phyloP scores from a whole-genome alignment of 2,797 vertebrate species.

The Phalanger gymnotis region DNA sequence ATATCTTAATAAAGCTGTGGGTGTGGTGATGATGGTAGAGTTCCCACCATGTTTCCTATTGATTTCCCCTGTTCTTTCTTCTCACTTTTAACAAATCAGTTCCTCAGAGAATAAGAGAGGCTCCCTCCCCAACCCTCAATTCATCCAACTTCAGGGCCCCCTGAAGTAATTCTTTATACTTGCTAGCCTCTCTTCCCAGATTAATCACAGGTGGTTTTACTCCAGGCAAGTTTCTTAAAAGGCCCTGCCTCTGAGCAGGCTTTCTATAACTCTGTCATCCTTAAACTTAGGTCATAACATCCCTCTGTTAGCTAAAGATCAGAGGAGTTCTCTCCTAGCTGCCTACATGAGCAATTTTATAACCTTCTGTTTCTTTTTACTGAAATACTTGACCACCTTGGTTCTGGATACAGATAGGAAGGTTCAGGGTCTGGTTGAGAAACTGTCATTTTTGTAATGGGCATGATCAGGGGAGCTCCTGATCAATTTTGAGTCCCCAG shows the following conservation, averaged over 20 bases:
- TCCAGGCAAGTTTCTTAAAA: conserved; percentile 73
- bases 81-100: neutral
- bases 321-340: neutral
- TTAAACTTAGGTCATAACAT: conserved; percentile 74
- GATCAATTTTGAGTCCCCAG: neutral
- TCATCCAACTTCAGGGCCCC: conserved; percentile 36
- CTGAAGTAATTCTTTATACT: conserved; percentile 75
- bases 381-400: neutral
- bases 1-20: neutral
- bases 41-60: neutral
- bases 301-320: conserved; percentile 44
- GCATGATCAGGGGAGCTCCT: neutral
- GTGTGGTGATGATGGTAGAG: neutral
- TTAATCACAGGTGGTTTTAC: conserved; percentile 82
- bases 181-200: conserved; percentile 78
- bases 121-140: neutral
- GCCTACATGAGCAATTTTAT: neutral
- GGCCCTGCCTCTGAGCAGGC: conserved; percentile 59
- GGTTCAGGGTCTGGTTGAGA: neutral
- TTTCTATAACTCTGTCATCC: conserved; percentile 56
- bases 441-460: neutral
- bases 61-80: neutral
- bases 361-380: neutral
- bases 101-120: neutral
- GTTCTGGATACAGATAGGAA: neutral